These are phyloP conservation scores for Gastracanthus pulcherrimus DNA, from an alignment of 2,888 invertebrate species.

Conservation along the genomic window DNA sequence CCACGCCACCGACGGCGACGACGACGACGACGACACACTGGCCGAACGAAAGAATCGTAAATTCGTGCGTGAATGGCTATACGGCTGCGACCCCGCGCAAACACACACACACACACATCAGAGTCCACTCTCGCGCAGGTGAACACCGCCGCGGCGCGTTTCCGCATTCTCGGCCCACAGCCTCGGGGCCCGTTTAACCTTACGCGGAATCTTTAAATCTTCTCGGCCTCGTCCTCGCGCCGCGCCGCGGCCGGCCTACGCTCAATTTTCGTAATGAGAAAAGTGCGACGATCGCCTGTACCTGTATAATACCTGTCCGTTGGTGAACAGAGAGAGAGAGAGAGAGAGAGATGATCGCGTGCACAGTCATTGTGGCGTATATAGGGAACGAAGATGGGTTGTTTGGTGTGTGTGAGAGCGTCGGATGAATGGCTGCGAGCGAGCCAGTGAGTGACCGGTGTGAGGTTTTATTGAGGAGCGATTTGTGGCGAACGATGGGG, in stretches of 20 bases:
- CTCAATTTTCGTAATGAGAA: conserved; percentile 34
- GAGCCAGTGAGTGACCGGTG: no score
- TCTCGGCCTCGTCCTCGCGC: conserved; percentile 10
- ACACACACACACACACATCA: not conserved
- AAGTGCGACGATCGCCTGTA: not conserved
- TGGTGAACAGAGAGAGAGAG: no score
- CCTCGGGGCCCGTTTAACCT: conserved; percentile 64
- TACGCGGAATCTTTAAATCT: conserved; percentile 40
- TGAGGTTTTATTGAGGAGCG: no score
- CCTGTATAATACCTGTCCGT: no score
- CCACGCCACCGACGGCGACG: not conserved
- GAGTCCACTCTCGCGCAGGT: conserved; percentile 61
- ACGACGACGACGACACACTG: not conserved
- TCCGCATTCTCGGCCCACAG: conserved; percentile 77
- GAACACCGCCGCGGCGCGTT: conserved; percentile 59
- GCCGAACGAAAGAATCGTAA: conserved; percentile 58
- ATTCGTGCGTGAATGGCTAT: conserved; percentile 65
- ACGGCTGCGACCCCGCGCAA: conserved; percentile 56
- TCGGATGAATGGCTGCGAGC: no score
- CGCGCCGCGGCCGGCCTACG: conserved; percentile 7
- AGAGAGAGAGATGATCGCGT: not conserved
- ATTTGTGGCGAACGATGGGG: no score
- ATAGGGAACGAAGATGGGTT: no score
- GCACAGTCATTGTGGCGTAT: not conserved
- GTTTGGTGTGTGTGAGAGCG: no score